These are phyloP conservation scores for Lepidochitona cinerea DNA, from an alignment of 2,888 invertebrate genomes.

Conservation along the genomic window DNA sequence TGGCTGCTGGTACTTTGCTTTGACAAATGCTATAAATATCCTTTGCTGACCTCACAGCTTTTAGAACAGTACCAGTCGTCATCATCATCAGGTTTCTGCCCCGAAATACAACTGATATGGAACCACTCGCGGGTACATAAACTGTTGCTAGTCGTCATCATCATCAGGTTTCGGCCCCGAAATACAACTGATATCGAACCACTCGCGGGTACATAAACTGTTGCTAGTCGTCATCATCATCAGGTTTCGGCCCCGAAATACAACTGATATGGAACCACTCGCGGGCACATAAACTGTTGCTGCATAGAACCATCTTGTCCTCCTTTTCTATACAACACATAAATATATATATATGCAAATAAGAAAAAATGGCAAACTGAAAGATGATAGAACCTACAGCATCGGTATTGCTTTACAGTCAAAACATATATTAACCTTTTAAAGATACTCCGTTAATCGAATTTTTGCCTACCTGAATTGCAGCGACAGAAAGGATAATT, in stretches of 20 bases:
- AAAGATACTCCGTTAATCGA: no score
- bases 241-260: background rate
- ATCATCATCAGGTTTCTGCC: background rate
- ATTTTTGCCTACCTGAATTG: background rate
- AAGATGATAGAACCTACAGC: no score
- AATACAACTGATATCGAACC: background rate
- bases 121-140: no score
- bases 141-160: background rate
- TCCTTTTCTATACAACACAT: background rate
- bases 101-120: background rate
- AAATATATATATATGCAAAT: no score
- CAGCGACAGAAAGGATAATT: background rate
- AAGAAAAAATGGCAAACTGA: no score
- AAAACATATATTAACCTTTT: no score
- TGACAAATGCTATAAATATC: background rate
- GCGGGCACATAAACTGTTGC: background rate
- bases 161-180: background rate
- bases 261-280: background rate
- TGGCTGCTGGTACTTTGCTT: background rate
- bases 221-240: background rate
- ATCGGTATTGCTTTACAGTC: no score
- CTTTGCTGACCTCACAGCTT: background rate
- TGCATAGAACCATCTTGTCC: background rate
- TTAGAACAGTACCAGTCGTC: background rate
- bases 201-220: no score